Conservation (phyloP, 2,113 vertebrate genomes). For the Condylura cristata region DNA sequence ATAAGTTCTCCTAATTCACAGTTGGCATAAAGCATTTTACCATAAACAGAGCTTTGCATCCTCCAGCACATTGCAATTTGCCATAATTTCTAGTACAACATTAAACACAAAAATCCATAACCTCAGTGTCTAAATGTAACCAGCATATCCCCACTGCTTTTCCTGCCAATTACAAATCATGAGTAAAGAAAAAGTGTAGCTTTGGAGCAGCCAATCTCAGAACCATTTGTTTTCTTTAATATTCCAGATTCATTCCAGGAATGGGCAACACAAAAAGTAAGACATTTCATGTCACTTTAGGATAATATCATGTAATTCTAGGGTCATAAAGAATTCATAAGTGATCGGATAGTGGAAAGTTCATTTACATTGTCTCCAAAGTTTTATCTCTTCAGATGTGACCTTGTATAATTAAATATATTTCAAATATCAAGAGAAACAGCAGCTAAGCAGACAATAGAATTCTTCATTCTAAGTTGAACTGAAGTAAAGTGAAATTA, state of each 20-base stretch:
- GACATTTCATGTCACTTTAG: conserved; percentile 88
- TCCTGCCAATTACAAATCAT: conserved; percentile 79
- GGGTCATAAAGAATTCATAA: conserved; percentile 89
- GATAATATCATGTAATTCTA: conserved; percentile 89
- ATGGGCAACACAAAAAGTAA: conserved; percentile 86
- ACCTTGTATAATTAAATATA: conserved; percentile 91
- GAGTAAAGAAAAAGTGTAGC: conserved; percentile 77
- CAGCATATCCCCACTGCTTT: conserved; percentile 69
- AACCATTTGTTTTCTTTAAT: conserved; percentile 87
- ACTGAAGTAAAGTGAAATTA: conserved; percentile 84
- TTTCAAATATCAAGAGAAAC: conserved; percentile 88
- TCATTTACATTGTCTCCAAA: conserved; percentile 87
- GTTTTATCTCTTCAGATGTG: conserved; percentile 87
- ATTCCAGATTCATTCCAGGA: conserved; percentile 85
- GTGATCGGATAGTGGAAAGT: conserved; percentile 85
- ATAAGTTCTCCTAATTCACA: conserved; percentile 54
- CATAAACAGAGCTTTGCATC: conserved; percentile 76
- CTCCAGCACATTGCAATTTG: conserved; percentile 76
- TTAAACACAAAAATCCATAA: conserved; percentile 78
- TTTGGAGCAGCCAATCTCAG: conserved; percentile 83
- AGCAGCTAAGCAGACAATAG: conserved; percentile 84
- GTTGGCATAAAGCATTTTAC: conserved; percentile 54
- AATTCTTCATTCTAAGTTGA: conserved; percentile 85
- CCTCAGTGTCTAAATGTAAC: conserved; percentile 74
- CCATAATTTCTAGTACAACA: conserved; percentile 76